Evolutionary conservation across 2,888 invertebrate species (phyloP).

Genomic region (Scaptomyza cyrtandrae): DNA sequence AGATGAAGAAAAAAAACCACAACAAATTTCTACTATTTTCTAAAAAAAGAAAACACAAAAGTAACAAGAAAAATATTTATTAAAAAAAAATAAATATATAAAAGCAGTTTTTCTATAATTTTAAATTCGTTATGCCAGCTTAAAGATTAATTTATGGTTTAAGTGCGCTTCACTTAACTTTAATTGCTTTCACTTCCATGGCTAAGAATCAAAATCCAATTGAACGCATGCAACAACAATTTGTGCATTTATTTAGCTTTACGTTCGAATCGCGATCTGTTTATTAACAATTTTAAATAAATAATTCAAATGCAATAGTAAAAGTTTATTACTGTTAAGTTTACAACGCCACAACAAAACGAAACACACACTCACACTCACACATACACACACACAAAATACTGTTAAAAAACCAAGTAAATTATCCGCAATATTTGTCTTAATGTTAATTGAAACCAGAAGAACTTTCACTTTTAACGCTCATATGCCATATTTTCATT

Average conservation of each 20-base stretch:
- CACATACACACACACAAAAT: slow-evolving; percentile 30
- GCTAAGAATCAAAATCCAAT: slow-evolving; percentile 69
- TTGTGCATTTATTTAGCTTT: slow-evolving; percentile 76
- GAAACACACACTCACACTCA: slow-evolving; percentile 26
- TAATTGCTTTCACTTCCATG: slow-evolving; percentile 58
- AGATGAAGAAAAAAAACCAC: slow-evolving; percentile 33
- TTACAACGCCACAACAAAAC: slow-evolving; percentile 37
- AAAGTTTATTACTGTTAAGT: slow-evolving; percentile 73
- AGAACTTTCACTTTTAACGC: slow-evolving; percentile 48
- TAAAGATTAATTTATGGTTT: slow-evolving; percentile 22
- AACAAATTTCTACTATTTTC: slow-evolving; percentile 59
- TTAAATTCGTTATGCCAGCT: slow-evolving; percentile 39
- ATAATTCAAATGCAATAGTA: slow-evolving; percentile 57
- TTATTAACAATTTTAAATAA: slow-evolving; percentile 14
- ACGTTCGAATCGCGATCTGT: slow-evolving; percentile 46
- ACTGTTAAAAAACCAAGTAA: slow-evolving; percentile 26
- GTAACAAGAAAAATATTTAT: slow-evolving; percentile 36
- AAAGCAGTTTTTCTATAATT: slow-evolving; percentile 44
- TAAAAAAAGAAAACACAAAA: slow-evolving; percentile 12
- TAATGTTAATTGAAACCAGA: slow-evolving; percentile 58
- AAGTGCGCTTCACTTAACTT: slow-evolving; percentile 50
- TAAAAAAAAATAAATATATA: slow-evolving; percentile 6
- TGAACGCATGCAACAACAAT: slow-evolving; percentile 37
- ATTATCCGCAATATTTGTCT: slow-evolving; percentile 72
- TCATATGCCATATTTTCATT: slow-evolving; percentile 76